Evolutionary conservation across 2,113 vertebrate species (phyloP), one percentile per base, ranked within the genome.

Genomic region (Peromyscus californicus): DNA sequence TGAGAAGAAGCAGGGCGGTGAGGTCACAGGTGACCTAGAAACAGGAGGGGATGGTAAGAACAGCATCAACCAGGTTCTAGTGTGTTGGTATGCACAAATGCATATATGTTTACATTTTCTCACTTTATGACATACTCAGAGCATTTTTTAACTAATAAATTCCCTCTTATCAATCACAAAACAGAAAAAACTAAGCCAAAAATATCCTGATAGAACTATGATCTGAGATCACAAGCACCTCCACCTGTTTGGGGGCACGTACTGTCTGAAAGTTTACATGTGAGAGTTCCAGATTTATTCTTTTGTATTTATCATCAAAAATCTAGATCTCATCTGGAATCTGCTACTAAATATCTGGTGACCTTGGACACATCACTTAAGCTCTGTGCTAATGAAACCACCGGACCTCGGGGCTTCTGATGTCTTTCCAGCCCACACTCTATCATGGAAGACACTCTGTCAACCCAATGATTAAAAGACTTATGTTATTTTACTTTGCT

Each of bases 391-490:
- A 67, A 83, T 0, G 86, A 80, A 57, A 67, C 61, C 33, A 31
- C 65, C 39, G 83, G 87, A 63, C 79, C 31, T 74, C 22, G 1
- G 88, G n/a, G 84, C 45, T 85, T 90, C 91, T 51, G 69, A 79
- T 82, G 79, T 72, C 57, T 48, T 85, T 89, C 90, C 72, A 72
- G 69, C 36, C 42, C 63, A 82, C 33, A 92, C 72, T 90, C 90
- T 78, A 75, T 61, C 75, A 31, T 61, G 88, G 96, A 91, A 95
- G 92, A 91, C 13, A 89, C 42, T 82, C 89, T 91, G 86, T 75
- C 92, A 86, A 95, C 57, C 87, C 94, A 70, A 74, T 96, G 96
- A 97, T 92, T 89, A 97, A 95, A 96, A 96, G 94, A 31, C 87
- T 87, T 87, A 89, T 90, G 67, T 57, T 92, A 33, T 33, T 96